Conservation (phyloP, 2,113 vertebrate species). For the Choloepus hoffmanni region DNA sequence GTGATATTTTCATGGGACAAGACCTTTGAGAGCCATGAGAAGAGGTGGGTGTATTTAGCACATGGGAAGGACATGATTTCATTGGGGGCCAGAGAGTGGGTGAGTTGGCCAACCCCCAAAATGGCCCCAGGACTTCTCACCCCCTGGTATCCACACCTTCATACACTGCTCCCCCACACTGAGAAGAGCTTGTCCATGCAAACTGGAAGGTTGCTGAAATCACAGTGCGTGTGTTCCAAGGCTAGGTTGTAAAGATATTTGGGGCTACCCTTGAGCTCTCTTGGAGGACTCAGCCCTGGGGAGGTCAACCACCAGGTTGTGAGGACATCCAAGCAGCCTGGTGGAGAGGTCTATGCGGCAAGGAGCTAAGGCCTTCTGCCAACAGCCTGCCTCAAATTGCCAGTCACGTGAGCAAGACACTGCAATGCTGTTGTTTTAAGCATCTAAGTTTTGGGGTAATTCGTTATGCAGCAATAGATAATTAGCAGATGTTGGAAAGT, state of each 20-base stretch:
- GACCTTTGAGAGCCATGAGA: neutral
- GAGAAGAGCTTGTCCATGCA: neutral
- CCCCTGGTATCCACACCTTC: neutral
- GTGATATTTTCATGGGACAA: neutral
- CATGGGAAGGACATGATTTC: neutral
- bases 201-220: neutral
- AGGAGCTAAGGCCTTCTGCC: neutral
- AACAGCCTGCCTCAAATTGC: too few relatives aligned
- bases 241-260: neutral
- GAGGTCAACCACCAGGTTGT: neutral
- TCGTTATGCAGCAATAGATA: neutral
- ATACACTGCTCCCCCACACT: neutral
- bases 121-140: neutral
- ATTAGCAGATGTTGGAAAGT: neutral
- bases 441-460: neutral
- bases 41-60: neutral
- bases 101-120: neutral
- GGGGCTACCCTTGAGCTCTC: neutral
- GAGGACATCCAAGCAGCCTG: neutral
- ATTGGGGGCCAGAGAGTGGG: neutral
- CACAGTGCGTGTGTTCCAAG: neutral
- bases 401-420: neutral
- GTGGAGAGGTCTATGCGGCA: rapidly evolving
- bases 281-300: neutral
- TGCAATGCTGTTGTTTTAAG: neutral